These are phyloP conservation scores for Galleria mellonella DNA, from an alignment of 1,140 invertebrate genomes.

Conservation along the genomic window DNA sequence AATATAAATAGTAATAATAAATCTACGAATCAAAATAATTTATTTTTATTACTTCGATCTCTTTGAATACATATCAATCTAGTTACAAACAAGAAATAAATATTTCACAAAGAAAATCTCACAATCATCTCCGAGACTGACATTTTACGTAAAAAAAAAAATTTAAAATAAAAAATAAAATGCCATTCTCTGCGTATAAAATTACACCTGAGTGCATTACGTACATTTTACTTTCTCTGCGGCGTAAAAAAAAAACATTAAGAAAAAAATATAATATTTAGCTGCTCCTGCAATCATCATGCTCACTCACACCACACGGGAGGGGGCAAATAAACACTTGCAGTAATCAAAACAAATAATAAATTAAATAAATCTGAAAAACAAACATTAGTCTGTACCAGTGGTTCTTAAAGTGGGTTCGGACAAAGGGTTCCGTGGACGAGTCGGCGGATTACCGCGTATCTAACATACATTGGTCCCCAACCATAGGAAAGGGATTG, in stretches of 20 bases:
- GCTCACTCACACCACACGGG: conserved; percentile 27
- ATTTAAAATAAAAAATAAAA: conserved; percentile 17
- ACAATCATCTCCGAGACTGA: no score
- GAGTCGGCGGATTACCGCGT: no score
- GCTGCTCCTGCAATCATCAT: conserved; percentile 14
- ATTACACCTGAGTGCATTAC: conserved; percentile 15
- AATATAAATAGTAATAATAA: no score
- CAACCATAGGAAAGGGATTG: no score
- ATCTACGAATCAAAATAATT: no score
- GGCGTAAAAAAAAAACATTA: conserved; percentile 37
- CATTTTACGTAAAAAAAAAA: background rate
- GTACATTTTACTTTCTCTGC: conserved; percentile 68
- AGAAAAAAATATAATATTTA: conserved; percentile 23
- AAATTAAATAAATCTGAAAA: conserved; percentile 39
- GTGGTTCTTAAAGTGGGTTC: no score
- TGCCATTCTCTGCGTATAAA: conserved; percentile 32
- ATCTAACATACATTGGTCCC: no score
- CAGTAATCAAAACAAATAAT: conserved; percentile 9
- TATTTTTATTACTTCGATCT: no score
- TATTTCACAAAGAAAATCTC: no score
- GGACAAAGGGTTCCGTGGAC: no score
- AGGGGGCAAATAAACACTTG: conserved; percentile 18
- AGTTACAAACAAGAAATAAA: no score
- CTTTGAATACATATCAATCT: no score
- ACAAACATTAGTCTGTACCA: conserved; percentile 15